Evolutionary conservation across 2,113 vertebrate genomes (phyloP).

Genomic region (Ovibos moschatus): DNA sequence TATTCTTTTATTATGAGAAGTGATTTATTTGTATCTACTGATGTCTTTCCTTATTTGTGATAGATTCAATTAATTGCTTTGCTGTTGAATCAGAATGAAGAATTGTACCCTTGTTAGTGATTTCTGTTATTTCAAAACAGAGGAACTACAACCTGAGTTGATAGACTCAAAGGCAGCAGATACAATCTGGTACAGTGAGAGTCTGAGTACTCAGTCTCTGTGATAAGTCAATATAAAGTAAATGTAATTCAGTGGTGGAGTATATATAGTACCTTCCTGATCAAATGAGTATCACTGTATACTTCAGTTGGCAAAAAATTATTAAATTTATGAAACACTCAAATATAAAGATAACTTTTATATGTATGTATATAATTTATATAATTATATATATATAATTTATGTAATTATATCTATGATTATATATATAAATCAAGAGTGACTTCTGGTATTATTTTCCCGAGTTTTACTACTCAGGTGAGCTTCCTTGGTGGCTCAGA

Average conservation of each 20-base stretch:
- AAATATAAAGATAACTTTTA: not conserved
- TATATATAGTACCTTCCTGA: not conserved
- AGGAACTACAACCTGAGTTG: not conserved
- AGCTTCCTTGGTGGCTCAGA: no score
- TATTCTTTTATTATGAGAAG: not conserved
- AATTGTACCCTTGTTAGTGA: not conserved
- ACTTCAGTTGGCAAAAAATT: not conserved
- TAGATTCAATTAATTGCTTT: constrained; percentile 23
- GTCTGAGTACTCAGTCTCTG: not conserved
- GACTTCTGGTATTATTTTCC: no score
- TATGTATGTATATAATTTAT: not conserved
- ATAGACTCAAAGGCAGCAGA: not conserved
- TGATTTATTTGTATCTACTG: not conserved
- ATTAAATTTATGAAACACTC: not conserved
- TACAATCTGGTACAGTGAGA: not conserved
- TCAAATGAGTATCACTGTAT: not conserved
- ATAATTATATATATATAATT: no score
- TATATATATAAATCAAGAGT: no score
- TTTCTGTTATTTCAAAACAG: constrained; percentile 27
- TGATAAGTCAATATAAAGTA: not conserved
- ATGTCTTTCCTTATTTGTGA: not conserved
- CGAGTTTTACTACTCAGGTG: no score
- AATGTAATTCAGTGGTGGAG: not conserved
- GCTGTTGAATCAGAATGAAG: not conserved
- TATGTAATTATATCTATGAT: no score